These are phyloP conservation scores for Seriola aureovittata DNA, from an alignment of 2,113 vertebrate genomes.

Conservation along the genomic window DNA sequence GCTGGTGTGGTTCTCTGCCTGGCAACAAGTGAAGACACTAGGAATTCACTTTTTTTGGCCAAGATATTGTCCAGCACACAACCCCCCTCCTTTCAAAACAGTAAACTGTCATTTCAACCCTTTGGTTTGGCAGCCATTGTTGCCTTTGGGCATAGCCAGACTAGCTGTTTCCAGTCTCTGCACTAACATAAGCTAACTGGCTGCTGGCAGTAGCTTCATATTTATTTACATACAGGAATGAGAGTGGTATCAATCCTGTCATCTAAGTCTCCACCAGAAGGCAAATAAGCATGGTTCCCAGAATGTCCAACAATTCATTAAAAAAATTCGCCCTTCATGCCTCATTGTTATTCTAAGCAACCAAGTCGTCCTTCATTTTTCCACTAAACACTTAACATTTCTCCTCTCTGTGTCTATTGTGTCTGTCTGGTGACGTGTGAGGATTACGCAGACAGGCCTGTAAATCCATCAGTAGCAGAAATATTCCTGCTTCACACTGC, in stretches of 20 bases:
- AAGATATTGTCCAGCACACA: background rate
- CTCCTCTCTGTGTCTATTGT: conserved; percentile 16
- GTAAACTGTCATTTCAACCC: no score
- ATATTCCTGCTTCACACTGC: conserved; percentile 28
- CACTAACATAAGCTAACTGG: background rate
- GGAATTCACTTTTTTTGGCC: background rate
- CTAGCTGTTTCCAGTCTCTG: background rate
- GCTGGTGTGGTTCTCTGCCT: background rate
- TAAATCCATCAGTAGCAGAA: conserved; percentile 62
- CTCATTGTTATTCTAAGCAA: conserved; percentile 46
- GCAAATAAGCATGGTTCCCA: background rate
- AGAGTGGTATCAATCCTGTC: background rate
- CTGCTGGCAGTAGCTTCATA: no score
- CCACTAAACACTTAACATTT: conserved; percentile 25
- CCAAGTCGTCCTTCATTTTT: conserved; percentile 48
- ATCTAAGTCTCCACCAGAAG: background rate
- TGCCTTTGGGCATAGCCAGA: background rate
- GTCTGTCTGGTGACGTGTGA: conserved; percentile 18
- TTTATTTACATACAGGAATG: conserved; percentile 1
- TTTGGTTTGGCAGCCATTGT: background rate
- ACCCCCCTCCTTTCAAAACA: background rate
- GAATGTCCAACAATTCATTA: conserved; percentile 25
- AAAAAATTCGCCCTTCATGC: conserved; percentile 31
- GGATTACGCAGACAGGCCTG: conserved; percentile 47
- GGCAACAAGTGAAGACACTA: background rate